Conservation (phyloP, 2,888 invertebrate genomes). For the Watsonalla cultraria region DNA sequence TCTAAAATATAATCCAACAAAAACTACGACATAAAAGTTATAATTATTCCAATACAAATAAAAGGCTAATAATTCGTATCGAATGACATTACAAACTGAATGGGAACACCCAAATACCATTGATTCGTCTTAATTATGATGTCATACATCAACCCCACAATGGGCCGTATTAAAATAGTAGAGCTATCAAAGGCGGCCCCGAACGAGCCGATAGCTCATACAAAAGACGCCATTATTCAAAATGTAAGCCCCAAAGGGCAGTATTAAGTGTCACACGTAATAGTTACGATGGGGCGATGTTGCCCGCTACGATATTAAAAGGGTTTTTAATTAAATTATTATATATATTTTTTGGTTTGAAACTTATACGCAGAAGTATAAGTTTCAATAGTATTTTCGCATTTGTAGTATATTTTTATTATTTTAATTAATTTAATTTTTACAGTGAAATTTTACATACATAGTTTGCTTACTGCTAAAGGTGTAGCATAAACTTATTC, state of each 20-base stretch:
- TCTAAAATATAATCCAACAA: too few relatives aligned
- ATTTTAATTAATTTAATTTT: too few relatives aligned
- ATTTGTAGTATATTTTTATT: too few relatives aligned
- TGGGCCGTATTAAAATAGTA: slow-evolving; percentile 47
- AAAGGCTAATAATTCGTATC: neutral
- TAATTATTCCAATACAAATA: neutral
- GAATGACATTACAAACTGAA: slow-evolving; percentile 5
- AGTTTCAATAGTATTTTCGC: too few relatives aligned
- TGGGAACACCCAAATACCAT: slow-evolving; percentile 19
- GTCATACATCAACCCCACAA: slow-evolving; percentile 62
- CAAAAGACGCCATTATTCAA: slow-evolving; percentile 56
- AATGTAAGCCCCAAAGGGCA: slow-evolving; percentile 52
- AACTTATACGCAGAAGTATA: too few relatives aligned
- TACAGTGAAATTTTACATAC: too few relatives aligned
- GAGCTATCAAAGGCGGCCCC: slow-evolving; percentile 29
- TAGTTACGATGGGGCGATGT: slow-evolving; percentile 48
- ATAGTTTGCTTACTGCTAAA: too few relatives aligned
- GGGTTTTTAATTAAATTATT: too few relatives aligned
- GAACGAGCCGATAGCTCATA: slow-evolving; percentile 43
- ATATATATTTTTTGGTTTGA: too few relatives aligned
- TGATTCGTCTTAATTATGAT: slow-evolving; percentile 66
- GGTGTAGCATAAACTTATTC: too few relatives aligned
- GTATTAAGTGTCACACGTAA: slow-evolving; percentile 69
- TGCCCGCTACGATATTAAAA: neutral
- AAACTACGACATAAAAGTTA: neutral